Base-by-base conservation (phyloP, 2,888 invertebrate species). In the Polietes domitor region DNA sequence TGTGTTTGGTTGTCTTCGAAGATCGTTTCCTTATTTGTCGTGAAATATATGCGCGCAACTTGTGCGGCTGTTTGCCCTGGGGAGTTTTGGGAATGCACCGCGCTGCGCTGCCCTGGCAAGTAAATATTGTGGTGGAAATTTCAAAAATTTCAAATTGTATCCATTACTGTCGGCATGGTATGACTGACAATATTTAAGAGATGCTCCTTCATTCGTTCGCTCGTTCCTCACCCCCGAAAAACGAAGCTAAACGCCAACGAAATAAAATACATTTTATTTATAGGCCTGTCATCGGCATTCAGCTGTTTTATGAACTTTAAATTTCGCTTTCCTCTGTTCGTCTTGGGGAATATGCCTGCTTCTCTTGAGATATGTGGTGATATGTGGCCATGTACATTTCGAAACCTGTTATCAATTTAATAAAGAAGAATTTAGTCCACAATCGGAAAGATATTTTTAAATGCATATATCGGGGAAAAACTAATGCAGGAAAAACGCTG, bases 241-340 rank as follows among this genome's bases (percentile, higher is more conserved):
- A 9, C 41, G 21, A 68, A 47, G 55, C 41, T 21, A 63, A 53
- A 61, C n/a, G 26, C 47, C 65, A 32, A n/a, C 17, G 17, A 28
- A 71, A n/a, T 24, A 71, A 55, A 41, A 73, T 7, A 72, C 19
- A 53, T 85, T 85, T 90, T 90, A 90, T 90, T 90, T 91, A 90
- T 90, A 89, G 87, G 87, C 86, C 88, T 90, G 89, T 91, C 89
- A 90, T 75, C 89, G 86, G 86, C 84, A 82, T 88, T 89, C 91
- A 90, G 90, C 90, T 90, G 90, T 88, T 88, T 86, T 85, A 85
- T 83, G 70, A 71, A 76, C 72, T 76, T 81, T 63, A 43, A 83
- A 83, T 72, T 68, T 75, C 10, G 12, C 21, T 55, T 12, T 21
- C 37, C 21, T 55, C 53, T 47, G 10, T 19, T 21, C n/a, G 24